These are phyloP conservation scores for Bombyx mori DNA, from an alignment of 1,140 invertebrate species.

Conservation along the genomic window ASM3026992v2 NC_085126.1:8902501-8903000, in stretches of 20 bases:
- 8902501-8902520: no score
- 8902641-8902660: conserved; percentile 99
- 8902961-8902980: no score
- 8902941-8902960: no score
- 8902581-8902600: no score
- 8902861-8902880: no score
- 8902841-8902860: conserved; percentile 57
- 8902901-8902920: no score
- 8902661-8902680: conserved; percentile 92
- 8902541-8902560: no score
- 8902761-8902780: conserved; percentile 96
- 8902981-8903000: no score
- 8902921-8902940: no score
- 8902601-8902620: conserved; percentile 89
- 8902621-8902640: conserved; percentile 97
- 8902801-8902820: conserved; percentile 91
- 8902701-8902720: conserved; percentile 93
- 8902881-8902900: no score
- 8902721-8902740: conserved; percentile 95
- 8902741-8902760: conserved; percentile 87
- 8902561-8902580: no score
- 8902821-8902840: conserved; percentile 98
- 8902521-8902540: no score
- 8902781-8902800: conserved; percentile 93
- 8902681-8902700: conserved; percentile 91